Evolutionary conservation across 2,113 vertebrate genomes (phyloP).

Genomic region (Chloebia gouldiae): DNA sequence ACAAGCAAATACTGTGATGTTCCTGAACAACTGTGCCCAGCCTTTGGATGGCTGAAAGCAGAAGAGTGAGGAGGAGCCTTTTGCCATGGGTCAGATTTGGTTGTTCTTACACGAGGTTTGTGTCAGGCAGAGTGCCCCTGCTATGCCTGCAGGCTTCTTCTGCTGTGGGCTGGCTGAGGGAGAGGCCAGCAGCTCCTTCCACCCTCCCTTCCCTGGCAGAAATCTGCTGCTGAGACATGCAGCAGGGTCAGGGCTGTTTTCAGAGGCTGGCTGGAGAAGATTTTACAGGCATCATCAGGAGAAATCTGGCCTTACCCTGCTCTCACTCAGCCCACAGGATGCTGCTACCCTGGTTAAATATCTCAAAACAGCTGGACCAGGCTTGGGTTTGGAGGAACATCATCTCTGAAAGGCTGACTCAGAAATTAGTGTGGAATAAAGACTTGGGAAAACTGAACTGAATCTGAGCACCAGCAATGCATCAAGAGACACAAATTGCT

Average conservation of each 20-base stretch:
- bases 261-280: not conserved
- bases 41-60: not conserved
- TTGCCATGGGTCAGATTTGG: not conserved
- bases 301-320: not conserved
- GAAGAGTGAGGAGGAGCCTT: not conserved
- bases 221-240: not conserved
- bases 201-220: not conserved
- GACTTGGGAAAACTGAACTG: not conserved
- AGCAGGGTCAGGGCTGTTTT: not conserved
- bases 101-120: not conserved
- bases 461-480: not conserved
- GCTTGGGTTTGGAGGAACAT: not conserved
- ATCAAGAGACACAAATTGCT: not conserved
- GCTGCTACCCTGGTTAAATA: not conserved
- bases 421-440: not conserved
- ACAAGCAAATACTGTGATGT: not conserved
- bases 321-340: not conserved
- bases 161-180: not conserved
- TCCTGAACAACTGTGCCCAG: not conserved
- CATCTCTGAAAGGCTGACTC: not conserved
- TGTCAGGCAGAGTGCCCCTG: not conserved
- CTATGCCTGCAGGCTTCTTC: not conserved
- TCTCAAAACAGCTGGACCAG: not conserved
- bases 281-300: not conserved
- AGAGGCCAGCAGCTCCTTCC: not conserved